phyloP scores from a whole-genome alignment of 1,140 invertebrate genomes.

The Cryptotermes secundus region DNA sequence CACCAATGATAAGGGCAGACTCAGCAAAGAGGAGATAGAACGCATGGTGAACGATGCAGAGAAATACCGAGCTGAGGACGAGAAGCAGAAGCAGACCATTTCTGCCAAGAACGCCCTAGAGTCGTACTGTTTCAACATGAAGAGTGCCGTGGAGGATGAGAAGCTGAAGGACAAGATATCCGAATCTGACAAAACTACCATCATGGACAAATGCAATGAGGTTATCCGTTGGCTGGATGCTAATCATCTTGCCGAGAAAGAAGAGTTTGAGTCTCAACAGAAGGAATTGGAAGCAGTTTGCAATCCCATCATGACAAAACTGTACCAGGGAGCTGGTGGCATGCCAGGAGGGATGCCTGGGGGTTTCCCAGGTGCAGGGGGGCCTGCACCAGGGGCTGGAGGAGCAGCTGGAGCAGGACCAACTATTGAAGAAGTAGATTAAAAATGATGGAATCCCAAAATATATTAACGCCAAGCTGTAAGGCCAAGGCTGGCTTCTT shows the following conservation, averaged over 20 bases:
- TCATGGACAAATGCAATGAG: constrained; percentile 90
- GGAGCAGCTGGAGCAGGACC: constrained; percentile 68
- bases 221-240: constrained; percentile 92
- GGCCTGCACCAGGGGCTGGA: constrained; percentile 49
- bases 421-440: constrained; percentile 95
- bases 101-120: constrained; percentile 90
- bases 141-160: constrained; percentile 87
- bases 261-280: constrained; percentile 91
- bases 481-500: background rate
- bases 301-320: constrained; percentile 83
- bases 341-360: constrained; percentile 55
- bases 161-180: constrained; percentile 89
- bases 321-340: constrained; percentile 76
- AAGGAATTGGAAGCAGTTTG: constrained; percentile 83
- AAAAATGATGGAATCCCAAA: constrained; percentile 51
- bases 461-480: background rate
- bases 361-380: constrained; percentile 58
- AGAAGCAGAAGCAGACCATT: constrained; percentile 86
- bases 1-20: constrained; percentile 95
- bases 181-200: constrained; percentile 81
- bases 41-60: constrained; percentile 97
- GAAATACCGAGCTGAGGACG: constrained; percentile 89
- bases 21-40: constrained; percentile 96
- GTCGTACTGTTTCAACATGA: constrained; percentile 97
- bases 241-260: constrained; percentile 90